These are phyloP conservation scores for Leptothorax acervorum DNA, from an alignment of 2,888 invertebrate species.

Conservation along the genomic window DNA sequence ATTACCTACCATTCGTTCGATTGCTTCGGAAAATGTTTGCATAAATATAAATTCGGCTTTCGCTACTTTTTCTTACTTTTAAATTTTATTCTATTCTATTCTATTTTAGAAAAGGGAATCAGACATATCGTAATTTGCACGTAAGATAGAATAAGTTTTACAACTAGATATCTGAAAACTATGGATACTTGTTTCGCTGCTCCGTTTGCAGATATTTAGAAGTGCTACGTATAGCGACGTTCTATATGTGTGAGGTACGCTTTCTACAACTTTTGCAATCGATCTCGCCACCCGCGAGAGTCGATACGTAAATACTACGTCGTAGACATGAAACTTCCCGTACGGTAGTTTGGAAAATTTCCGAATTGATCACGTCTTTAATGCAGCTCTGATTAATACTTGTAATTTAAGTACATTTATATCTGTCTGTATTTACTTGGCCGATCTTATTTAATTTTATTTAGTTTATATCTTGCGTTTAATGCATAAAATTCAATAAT, in stretches of 20 bases:
- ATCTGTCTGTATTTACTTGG: neutral
- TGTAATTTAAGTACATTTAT: neutral
- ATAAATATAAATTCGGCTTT: neutral
- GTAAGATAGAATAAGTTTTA: conserved; percentile 9
- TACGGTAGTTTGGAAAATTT: conserved; percentile 66
- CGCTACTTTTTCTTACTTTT: neutral
- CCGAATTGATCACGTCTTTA: conserved; percentile 1
- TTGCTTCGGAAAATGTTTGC: neutral
- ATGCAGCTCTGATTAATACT: conserved; percentile 1
- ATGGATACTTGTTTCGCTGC: conserved; percentile 70
- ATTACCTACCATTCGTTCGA: neutral
- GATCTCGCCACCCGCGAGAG: conserved; percentile 74
- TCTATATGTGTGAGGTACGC: conserved; percentile 71
- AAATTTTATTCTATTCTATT: neutral
- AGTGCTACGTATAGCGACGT: conserved; percentile 70
- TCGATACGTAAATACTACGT: conserved; percentile 74
- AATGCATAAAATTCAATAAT: neutral
- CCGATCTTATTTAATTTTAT: neutral
- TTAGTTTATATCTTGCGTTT: neutral
- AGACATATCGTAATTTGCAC: neutral
- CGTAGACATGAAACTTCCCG: conserved; percentile 69
- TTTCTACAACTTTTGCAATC: conserved; percentile 75
- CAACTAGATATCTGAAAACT: conserved; percentile 58
- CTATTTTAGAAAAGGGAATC: neutral
- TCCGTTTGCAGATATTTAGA: conserved; percentile 67